A percentile compares a stretch with the other conserved stretches of the same genome.
Evolutionary conservation across 2,888 invertebrate genomes (phyloP).

Genomic region (Troglohyphantes excavatus): DNA sequence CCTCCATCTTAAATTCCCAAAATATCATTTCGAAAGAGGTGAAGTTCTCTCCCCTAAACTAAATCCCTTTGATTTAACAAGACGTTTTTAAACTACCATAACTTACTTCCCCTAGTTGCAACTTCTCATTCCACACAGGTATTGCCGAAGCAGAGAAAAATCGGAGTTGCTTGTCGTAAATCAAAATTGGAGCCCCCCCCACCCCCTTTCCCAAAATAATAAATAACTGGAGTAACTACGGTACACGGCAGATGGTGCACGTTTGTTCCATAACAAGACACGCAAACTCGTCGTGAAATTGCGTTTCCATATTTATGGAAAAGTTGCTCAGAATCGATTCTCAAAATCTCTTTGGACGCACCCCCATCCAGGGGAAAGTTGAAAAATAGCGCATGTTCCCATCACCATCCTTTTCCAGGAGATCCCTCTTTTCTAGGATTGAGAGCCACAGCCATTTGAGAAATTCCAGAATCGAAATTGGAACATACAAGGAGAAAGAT

Average conservation of each 20-base stretch:
- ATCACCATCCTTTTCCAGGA: not conserved
- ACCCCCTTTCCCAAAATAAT: too few species aligned
- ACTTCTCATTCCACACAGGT: too few species aligned
- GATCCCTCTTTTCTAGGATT: not conserved
- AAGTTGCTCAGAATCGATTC: conserved; percentile 58
- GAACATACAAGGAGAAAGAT: not conserved
- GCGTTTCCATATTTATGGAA: conserved; percentile 75
- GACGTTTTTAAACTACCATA: not conserved
- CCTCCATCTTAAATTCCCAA: not conserved
- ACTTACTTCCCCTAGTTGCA: not conserved
- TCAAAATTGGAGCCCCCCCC: conserved; percentile 31
- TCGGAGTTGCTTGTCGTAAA: conserved; percentile 34
- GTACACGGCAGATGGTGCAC: conserved; percentile 13
- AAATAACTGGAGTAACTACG: conserved; percentile 46
- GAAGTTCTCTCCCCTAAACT: not conserved
- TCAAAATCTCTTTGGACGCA: not conserved
- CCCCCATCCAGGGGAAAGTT: conserved; percentile 15
- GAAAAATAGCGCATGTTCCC: conserved; percentile 43
- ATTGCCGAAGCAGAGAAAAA: conserved; percentile 27
- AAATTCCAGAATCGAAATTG: not conserved
- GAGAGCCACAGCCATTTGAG: not conserved
- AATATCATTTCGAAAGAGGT: not conserved
- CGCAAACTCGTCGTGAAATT: conserved; percentile 64
- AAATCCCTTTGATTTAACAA: not conserved
- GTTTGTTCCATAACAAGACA: conserved; percentile 47